Evolutionary conservation across 2,113 vertebrate genomes (phyloP).

Genomic region (Oreocharis arfaki): DNA sequence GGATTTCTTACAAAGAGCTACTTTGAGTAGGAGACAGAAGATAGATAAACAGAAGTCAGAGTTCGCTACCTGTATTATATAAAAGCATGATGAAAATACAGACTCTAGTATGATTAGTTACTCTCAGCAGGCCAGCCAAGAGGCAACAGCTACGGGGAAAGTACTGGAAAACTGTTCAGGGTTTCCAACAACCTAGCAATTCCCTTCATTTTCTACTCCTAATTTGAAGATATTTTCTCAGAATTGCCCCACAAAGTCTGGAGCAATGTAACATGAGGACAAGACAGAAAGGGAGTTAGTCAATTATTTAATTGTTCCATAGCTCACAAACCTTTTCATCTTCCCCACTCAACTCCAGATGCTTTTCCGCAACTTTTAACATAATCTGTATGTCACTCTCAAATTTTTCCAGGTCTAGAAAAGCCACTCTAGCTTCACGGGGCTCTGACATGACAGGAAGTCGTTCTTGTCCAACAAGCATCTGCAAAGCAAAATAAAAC

Average conservation of each 20-base stretch:
- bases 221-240: not conserved
- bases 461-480: slow-evolving; percentile 77
- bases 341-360: slow-evolving; percentile 72
- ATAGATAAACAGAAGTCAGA: not conserved
- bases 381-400: slow-evolving; percentile 78
- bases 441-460: slow-evolving; percentile 28
- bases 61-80: not conserved
- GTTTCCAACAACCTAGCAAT: not conserved
- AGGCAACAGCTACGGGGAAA: not conserved
- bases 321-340: slow-evolving; percentile 82
- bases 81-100: not conserved
- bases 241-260: not conserved
- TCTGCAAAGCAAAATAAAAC: slow-evolving; percentile 63
- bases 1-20: not conserved
- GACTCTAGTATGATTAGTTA: not conserved
- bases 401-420: slow-evolving; percentile 74
- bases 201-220: not conserved
- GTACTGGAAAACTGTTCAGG: not conserved
- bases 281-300: not conserved
- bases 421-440: slow-evolving; percentile 7
- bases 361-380: slow-evolving; percentile 79
- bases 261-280: not conserved
- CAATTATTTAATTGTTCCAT: not conserved
- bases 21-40: not conserved
- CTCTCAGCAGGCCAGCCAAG: not conserved